phyloP scores from a whole-genome alignment of 2,888 invertebrate genomes.

The Drosophila setosimentum region DNA sequence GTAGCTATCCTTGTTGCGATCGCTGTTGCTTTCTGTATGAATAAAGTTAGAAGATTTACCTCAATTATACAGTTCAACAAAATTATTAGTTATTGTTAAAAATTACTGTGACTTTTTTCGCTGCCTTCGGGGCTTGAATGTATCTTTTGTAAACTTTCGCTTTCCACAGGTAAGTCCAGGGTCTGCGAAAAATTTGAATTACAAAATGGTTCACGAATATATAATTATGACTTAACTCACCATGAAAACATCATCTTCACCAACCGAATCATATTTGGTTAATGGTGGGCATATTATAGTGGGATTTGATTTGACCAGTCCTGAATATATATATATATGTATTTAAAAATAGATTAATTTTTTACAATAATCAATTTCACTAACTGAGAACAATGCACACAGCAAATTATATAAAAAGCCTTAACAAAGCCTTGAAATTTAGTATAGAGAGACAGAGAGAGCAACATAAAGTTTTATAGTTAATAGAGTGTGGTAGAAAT shows the following conservation, averaged over 20 bases:
- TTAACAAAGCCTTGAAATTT: conserved; percentile 31
- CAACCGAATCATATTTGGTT: conserved; percentile 89
- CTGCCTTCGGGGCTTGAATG: conserved; percentile 90
- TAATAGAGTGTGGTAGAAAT: conserved; percentile 36
- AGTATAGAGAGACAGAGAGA: conserved; percentile 42
- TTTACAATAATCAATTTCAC: background rate
- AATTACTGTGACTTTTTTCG: conserved; percentile 85
- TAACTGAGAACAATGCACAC: conserved; percentile 57
- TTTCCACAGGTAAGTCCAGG: conserved; percentile 93
- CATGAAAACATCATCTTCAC: conserved; percentile 98
- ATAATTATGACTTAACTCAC: conserved; percentile 86
- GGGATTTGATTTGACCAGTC: conserved; percentile 91
- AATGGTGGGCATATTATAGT: conserved; percentile 85
- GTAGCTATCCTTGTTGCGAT: conserved; percentile 76
- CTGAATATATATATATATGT: conserved; percentile 84
- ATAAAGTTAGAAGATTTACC: background rate
- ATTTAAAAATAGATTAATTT: background rate
- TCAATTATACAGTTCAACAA: background rate
- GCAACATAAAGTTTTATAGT: conserved; percentile 25
- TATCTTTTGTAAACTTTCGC: conserved; percentile 87
- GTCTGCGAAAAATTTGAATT: conserved; percentile 87
- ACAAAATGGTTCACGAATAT: background rate
- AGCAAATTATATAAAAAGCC: conserved; percentile 57
- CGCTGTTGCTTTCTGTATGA: conserved; percentile 82
- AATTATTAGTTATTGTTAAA: background rate